Evolutionary conservation across 2,797 vertebrate genomes (phyloP).

Genomic region (Hephaestus fuliginosus): DNA sequence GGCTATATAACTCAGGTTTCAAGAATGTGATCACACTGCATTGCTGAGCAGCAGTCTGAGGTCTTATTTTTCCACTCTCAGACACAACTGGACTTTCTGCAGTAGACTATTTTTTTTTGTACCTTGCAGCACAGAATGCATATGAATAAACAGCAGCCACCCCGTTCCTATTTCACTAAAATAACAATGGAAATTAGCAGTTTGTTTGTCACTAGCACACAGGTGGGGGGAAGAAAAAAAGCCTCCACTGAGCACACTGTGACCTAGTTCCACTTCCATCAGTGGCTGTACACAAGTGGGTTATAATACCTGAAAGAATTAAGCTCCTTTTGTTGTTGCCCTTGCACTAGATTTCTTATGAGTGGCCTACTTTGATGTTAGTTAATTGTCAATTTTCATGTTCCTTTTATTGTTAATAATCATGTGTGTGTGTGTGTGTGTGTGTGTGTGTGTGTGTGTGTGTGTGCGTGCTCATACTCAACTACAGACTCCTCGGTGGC

Average conservation of each 20-base stretch:
- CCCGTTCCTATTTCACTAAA: slow-evolving; percentile 29
- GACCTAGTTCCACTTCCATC: slow-evolving; percentile 72
- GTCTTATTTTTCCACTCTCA: slow-evolving; percentile 24
- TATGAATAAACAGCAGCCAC: slow-evolving; percentile 16
- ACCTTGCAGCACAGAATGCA: neutral
- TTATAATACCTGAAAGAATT: slow-evolving; percentile 59
- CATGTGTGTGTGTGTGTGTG: slow-evolving; percentile 28
- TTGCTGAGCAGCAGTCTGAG: slow-evolving; percentile 31
- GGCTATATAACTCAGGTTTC: slow-evolving; percentile 52
- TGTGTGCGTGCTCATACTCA: slow-evolving; percentile 28
- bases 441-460: slow-evolving; percentile 34
- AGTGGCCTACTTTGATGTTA: slow-evolving; percentile 59
- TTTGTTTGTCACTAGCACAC: slow-evolving; percentile 50
- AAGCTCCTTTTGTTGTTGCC: slow-evolving; percentile 43
- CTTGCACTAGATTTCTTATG: slow-evolving; percentile 49
- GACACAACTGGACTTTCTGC: slow-evolving; percentile 20
- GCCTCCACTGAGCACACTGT: slow-evolving; percentile 52
- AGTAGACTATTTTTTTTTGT: neutral
- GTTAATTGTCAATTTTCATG: slow-evolving; percentile 30
- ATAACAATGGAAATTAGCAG: slow-evolving; percentile 34
- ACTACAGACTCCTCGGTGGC: slow-evolving; percentile 90
- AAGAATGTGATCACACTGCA: slow-evolving; percentile 67
- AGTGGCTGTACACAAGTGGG: slow-evolving; percentile 42
- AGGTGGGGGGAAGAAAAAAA: slow-evolving; percentile 4
- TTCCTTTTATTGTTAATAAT: slow-evolving; percentile 25